A percentile compares a stretch with the other conserved stretches of the same genome.
These are phyloP conservation scores for Nemapogon koenigi DNA, from an alignment of 2,888 invertebrate species.

Conservation along the genomic window DNA sequence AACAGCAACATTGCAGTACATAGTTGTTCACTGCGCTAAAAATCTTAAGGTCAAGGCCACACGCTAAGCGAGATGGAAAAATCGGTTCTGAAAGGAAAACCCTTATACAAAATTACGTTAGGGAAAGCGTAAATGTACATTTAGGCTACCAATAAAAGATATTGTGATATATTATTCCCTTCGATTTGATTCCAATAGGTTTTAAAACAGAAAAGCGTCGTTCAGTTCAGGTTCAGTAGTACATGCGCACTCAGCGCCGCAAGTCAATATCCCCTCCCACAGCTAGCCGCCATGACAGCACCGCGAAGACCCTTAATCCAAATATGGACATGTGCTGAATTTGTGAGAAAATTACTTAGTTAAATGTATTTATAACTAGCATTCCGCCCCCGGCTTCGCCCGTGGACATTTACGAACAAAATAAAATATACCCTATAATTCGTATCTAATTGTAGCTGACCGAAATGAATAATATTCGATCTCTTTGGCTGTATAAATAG, in stretches of 20 bases:
- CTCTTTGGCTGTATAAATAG: too few relatives aligned
- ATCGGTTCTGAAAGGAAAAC: neutral
- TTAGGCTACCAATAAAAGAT: constrained; percentile 3
- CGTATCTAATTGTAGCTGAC: too few relatives aligned
- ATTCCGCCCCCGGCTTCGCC: too few relatives aligned
- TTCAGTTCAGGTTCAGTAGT: constrained; percentile 22
- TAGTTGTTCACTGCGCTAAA: constrained; percentile 10
- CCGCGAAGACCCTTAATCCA: constrained; percentile 24
- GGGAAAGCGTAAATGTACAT: constrained; percentile 2
- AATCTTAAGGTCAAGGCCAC: constrained; percentile 12
- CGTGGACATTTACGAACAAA: too few relatives aligned
- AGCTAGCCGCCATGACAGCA: constrained; percentile 53
- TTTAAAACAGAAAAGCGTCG: constrained; percentile 58
- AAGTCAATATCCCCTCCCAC: constrained; percentile 62
- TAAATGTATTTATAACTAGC: too few relatives aligned
- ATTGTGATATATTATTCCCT: constrained; percentile 5
- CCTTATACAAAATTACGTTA: neutral
- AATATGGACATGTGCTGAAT: constrained; percentile 26
- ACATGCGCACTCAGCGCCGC: constrained; percentile 56
- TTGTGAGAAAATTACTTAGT: too few relatives aligned
- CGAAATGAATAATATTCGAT: too few relatives aligned
- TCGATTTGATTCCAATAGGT: constrained; percentile 5
- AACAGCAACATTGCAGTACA: neutral
- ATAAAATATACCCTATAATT: too few relatives aligned
- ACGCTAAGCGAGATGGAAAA: neutral